Conservation (phyloP, 2,797 vertebrate genomes). For the Streptopelia turtur region DNA sequence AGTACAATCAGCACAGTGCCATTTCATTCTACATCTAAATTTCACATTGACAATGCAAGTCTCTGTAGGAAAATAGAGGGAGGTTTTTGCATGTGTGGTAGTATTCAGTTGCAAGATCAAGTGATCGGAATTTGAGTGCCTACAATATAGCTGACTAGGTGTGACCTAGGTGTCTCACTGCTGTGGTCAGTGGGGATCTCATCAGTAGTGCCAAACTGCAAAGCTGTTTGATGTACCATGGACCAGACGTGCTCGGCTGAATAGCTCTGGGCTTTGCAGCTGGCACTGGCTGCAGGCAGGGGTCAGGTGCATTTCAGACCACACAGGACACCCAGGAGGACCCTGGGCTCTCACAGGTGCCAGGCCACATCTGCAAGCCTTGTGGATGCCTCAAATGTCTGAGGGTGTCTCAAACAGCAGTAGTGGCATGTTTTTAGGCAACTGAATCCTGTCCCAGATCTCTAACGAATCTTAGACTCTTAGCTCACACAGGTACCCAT, state of each 20-base stretch:
- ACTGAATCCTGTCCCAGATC: not conserved
- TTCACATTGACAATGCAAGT: not conserved
- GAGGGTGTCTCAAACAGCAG: not conserved
- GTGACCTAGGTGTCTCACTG: not conserved
- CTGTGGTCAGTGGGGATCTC: not conserved
- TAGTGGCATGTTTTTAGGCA: not conserved
- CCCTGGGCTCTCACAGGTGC: not conserved
- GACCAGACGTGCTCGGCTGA: fast-evolving
- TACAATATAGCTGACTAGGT: not conserved
- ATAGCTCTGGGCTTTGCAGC: not conserved
- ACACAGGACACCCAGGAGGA: not conserved
- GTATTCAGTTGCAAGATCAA: not conserved
- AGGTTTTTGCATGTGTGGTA: fast-evolving
- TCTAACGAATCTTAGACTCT: not conserved
- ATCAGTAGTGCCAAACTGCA: not conserved
- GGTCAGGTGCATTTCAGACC: not conserved
- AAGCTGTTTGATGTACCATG: fast-evolving
- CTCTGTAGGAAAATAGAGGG: not conserved
- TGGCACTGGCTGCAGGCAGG: not conserved
- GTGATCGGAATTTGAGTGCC: not conserved
- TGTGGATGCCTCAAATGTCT: not conserved
- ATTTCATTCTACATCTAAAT: not conserved
- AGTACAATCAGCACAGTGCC: not conserved
- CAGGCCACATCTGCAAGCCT: not conserved
- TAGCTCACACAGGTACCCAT: not conserved